Evolutionary conservation across 2,888 invertebrate species (phyloP), one percentile per base, ranked within the genome.

Genomic region (Diarsia dahlii): DNA sequence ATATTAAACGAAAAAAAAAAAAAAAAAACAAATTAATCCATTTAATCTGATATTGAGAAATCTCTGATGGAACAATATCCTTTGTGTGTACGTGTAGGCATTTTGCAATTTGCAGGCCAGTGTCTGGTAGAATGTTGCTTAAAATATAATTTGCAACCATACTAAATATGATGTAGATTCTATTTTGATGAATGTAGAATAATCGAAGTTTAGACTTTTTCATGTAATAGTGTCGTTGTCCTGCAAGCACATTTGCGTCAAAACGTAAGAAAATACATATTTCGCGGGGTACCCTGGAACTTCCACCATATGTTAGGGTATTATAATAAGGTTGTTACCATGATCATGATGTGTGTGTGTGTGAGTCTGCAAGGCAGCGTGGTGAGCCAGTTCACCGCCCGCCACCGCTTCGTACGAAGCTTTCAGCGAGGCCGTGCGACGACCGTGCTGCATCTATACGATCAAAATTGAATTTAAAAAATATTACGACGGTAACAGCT

Each of bases 331-430:
- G 18, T 60, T 3, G 18, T 18, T 63, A 63, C 63, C 93, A 70
- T 92, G 93, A 54, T 93, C 93, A 87, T 97, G 98, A 80, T 97
- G 97, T n/a, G 91, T 91, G 90, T 97, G 98, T 39, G 39, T 39
- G 84, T 97, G 97, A 12, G 88, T 81, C 79, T 97, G 98, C 71
- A 98, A 96, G 0, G 98, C 97, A 0, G 98, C 97, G 75, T 97
- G 98, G 92, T 98, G 98, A 12, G 98, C 97, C 75, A 98, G 95
- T 90, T 98, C 98, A 0, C 91, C 93, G 50, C 97, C 97, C 3
- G 98, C 97, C 65, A 97, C 97, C 0, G 99, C 99, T 93, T 99
- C 99, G 92, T 99, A 99, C 50, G 99, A 99, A 20, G 99, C 99
- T 94, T 99, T 99, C 85, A 99, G 96, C 89, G 99, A 99, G 2